Base-by-base conservation (phyloP, 2,797 vertebrate genomes). In the Hippoglossus hippoglossus region DNA sequence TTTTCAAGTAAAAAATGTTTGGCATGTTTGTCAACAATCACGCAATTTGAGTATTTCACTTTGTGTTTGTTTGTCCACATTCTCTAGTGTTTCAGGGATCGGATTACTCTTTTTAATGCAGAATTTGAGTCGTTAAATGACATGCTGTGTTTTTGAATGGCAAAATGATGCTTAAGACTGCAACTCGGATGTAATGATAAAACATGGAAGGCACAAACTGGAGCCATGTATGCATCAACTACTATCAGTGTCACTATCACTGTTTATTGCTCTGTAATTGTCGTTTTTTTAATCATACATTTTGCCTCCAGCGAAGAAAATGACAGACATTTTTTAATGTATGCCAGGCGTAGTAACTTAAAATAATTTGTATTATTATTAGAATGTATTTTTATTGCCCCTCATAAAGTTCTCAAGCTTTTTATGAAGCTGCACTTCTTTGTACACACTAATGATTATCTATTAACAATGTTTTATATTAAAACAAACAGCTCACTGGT, bases 391-490 rank as follows among this genome's bases (percentile, higher is more conserved):
- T 36, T 49, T 24, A 56, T 64, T 19, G 34, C 25, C 15, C 9
- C 28, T 61, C 13, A 1, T 62, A 52, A 63, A 44, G 55, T 85
- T 80, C 54, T 64, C 25, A 44, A 62, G 15, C 11, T 78, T 56
- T 80, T 82, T 74, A 70, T 75, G 13, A 86, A 68, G 60, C 77
- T 71, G 78, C 78, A 87, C 70, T 82, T 75, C 34, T 74, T 62
- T 67, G 50, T 66, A 81, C 57, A 78, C 55, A 73, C 39, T 19
- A 41, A 51, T 62, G 19, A 10, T 21, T 1, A 46, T 67, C n/a
- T 68, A 54, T 81, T 79, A 71, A 70, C 67, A 63, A 21, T 91
- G 92, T 94, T 94, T 95, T 94, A 94, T 89, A 93, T 94, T 95
- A 94, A 95, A 94, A 94, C 92, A 90, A 73, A 52, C 21, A 61